phyloP scores from a whole-genome alignment of 1,140 invertebrate genomes.

The Physella acuta region DNA sequence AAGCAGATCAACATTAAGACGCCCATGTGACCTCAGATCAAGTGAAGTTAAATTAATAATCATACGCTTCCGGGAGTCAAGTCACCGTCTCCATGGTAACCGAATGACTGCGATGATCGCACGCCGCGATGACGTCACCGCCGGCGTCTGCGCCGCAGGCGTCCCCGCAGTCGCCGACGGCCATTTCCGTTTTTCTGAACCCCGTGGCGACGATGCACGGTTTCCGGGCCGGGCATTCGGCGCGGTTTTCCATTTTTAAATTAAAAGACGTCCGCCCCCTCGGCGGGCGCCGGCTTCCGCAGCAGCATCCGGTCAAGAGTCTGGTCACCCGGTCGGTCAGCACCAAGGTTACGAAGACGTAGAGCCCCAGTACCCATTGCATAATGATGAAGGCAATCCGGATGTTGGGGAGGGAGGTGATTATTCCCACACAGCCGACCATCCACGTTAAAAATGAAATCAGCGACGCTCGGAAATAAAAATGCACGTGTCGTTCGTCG shows the following conservation, averaged over 20 bases:
- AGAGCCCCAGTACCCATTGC: constrained; percentile 11
- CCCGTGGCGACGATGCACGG: constrained; percentile 12
- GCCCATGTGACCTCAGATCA: too few species aligned
- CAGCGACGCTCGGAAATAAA: constrained; percentile 15
- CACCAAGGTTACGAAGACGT: constrained; percentile 14
- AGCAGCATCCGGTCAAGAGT: constrained; percentile 16
- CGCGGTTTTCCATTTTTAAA: background rate
- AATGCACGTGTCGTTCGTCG: constrained; percentile 17
- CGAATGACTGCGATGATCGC: too few species aligned
- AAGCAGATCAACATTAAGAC: too few species aligned
- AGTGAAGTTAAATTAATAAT: too few species aligned
- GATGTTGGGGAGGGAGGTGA: background rate
- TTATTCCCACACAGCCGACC: background rate
- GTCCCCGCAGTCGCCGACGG: background rate
- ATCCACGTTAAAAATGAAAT: background rate
- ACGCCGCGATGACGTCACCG: too few species aligned
- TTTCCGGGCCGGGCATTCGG: constrained; percentile 3
- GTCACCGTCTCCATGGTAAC: too few species aligned
- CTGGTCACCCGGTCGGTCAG: constrained; percentile 10
- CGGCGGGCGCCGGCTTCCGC: background rate
- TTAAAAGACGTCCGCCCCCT: constrained; percentile 7
- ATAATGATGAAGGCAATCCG: constrained; percentile 14
- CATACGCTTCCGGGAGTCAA: too few species aligned
- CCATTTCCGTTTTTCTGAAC: constrained; percentile 3
- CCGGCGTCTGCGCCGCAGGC: too few species aligned